phyloP scores from a whole-genome alignment of 2,797 vertebrate genomes.

The Aratinga solstitialis region DNA sequence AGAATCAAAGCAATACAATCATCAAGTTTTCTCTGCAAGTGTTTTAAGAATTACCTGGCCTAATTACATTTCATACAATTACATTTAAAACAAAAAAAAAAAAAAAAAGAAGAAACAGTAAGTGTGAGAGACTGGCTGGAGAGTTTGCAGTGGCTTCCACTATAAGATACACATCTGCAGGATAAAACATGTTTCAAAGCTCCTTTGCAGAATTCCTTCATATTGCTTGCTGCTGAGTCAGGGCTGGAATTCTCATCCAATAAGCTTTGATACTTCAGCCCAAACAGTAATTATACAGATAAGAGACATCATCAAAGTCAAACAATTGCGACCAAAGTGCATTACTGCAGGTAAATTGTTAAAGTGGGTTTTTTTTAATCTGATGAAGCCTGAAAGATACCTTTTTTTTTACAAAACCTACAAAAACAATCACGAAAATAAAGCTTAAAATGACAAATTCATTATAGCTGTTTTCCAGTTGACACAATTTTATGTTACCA shows the following conservation, averaged over 20 bases:
- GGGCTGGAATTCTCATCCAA: neutral
- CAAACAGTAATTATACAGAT: conserved; percentile 23
- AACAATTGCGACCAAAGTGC: neutral
- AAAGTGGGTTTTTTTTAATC: neutral
- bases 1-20: neutral
- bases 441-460: neutral
- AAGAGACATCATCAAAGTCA: neutral
- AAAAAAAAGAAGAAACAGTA: neutral
- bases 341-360: neutral
- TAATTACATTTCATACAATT: neutral
- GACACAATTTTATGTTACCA: neutral
- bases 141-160: neutral
- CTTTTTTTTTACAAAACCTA: neutral
- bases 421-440: neutral
- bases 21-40: neutral
- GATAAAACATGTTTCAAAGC: neutral
- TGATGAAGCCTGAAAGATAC: neutral
- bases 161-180: neutral
- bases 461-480: neutral
- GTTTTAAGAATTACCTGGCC: neutral
- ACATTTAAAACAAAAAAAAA: neutral
- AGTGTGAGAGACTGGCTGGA: neutral
- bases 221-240: conserved; percentile 10
- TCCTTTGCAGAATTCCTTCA: conserved; percentile 4
- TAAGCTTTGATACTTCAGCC: neutral